Percentiles rank a stretch among this genome's conserved stretches.
These are phyloP conservation scores for Eulithis prunata DNA, from an alignment of 2,888 invertebrate species.

Conservation along the genomic window DNA sequence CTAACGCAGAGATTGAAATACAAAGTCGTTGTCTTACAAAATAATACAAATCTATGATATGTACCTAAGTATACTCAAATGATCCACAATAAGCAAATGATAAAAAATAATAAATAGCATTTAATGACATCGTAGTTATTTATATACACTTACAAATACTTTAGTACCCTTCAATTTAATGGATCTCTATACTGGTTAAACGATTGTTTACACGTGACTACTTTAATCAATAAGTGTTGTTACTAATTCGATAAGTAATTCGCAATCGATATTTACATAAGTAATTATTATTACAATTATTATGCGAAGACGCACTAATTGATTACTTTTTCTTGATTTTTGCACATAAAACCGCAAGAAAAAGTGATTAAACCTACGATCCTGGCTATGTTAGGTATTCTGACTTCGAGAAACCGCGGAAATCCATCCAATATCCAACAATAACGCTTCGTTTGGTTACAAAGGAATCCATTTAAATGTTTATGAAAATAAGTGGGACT, in stretches of 20 bases:
- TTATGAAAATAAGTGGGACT: conserved; percentile 84
- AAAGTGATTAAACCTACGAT: conserved; percentile 37
- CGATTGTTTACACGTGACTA: conserved; percentile 75
- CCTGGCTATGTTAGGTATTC: conserved; percentile 47
- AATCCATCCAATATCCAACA: conserved; percentile 65
- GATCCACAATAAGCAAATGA: conserved; percentile 76
- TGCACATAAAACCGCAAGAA: conserved; percentile 29
- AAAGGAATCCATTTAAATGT: conserved; percentile 83
- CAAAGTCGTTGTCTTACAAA: conserved; percentile 63
- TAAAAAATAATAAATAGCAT: conserved; percentile 80
- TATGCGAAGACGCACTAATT: conserved; percentile 42
- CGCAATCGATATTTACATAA: conserved; percentile 78
- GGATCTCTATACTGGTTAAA: conserved; percentile 75
- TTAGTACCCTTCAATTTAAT: conserved; percentile 83
- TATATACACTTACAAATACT: conserved; percentile 79
- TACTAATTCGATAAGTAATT: conserved; percentile 69
- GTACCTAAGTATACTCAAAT: conserved; percentile 82
- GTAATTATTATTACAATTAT: conserved; percentile 67
- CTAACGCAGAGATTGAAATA: conserved; percentile 48
- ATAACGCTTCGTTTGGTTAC: conserved; percentile 73
- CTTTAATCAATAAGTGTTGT: conserved; percentile 62
- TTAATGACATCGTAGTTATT: conserved; percentile 71
- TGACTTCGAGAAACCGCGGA: conserved; percentile 56
- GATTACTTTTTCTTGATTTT: conserved; percentile 39
- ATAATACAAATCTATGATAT: conserved; percentile 80